Evolutionary conservation across 2,113 vertebrate genomes (phyloP).

Genomic region (Catharus fuscescens): DNA sequence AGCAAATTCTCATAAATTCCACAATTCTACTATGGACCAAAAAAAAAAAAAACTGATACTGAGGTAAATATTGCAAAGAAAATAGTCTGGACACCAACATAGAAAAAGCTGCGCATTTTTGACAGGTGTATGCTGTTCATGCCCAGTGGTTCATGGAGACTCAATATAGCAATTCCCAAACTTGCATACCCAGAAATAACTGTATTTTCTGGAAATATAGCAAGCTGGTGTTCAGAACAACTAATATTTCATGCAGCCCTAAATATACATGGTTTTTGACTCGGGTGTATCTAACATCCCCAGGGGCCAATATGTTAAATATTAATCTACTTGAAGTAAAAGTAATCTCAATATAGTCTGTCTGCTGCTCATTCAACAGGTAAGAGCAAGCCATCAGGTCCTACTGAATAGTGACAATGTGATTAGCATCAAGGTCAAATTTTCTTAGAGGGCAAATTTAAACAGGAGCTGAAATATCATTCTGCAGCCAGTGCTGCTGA

Average conservation of each 20-base stretch:
- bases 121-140: background rate
- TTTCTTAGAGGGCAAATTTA: background rate
- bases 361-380: background rate
- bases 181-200: background rate
- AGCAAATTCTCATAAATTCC: background rate
- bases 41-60: background rate
- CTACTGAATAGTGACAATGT: background rate
- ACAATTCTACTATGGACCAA: background rate
- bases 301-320: background rate
- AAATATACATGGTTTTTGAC: rapidly evolving
- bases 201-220: background rate
- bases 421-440: constrained; percentile 16
- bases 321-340: background rate
- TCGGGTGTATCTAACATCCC: background rate
- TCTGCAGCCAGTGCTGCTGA: background rate
- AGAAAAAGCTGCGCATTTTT: background rate
- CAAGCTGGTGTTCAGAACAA: background rate
- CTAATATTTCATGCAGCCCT: background rate
- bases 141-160: background rate
- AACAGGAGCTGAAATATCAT: background rate
- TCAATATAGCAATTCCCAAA: background rate
- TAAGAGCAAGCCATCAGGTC: background rate
- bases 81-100: rapidly evolving
- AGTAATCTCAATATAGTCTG: background rate
- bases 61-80: background rate